Base-by-base conservation (phyloP, 2,888 invertebrate genomes). In the Hanleya hanleyi region DNA sequence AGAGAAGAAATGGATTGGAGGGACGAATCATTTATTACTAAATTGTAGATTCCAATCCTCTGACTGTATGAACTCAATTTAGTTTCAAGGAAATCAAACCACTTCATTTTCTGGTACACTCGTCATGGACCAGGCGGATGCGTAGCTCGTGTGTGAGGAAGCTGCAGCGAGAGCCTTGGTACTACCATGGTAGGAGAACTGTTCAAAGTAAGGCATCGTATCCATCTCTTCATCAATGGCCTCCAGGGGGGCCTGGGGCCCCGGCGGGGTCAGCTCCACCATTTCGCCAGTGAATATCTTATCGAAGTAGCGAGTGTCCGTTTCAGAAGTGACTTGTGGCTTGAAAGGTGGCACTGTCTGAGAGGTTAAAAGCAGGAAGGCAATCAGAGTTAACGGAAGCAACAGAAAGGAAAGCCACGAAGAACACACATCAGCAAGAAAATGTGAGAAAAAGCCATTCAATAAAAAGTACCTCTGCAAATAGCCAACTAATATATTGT, bases 221-320 rank as follows among this genome's bases (percentile, higher is more conserved):
- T 35, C 64, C 49, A 50, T 35, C 73, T 84, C 83, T 50, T 84
- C 83, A 49, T 80, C 82, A 3, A 81, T 82, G 18, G 76, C 77
- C 75, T 77, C 81, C 33, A 81, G 76, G n/a, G 75, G 78, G 57
- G 74, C 76, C 41, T 71, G 74, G 47, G 15, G 69, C 12, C 62
- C 75, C n/a, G 86, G 86, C 41, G 90, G 89, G 0, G 88, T 89
- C 64, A 90, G 78, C 71, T 83, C 81, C 51, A 90, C 88, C 1
- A 84, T 77, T 77, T 89, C 88, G 5, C 97, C 97, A 3, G 99
- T 99, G 92, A 99, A 99, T 92, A 98, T 97, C 77, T 96, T 95
- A 92, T 99, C 99, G 92, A 99, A 99, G 92, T 99, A 99, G 74
- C 96, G 93, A 78, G 99, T 99, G 92, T 99, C 99, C 66, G 96